Base-by-base conservation (phyloP, 2,113 vertebrate genomes). In the Malaclemys terrapin region DNA sequence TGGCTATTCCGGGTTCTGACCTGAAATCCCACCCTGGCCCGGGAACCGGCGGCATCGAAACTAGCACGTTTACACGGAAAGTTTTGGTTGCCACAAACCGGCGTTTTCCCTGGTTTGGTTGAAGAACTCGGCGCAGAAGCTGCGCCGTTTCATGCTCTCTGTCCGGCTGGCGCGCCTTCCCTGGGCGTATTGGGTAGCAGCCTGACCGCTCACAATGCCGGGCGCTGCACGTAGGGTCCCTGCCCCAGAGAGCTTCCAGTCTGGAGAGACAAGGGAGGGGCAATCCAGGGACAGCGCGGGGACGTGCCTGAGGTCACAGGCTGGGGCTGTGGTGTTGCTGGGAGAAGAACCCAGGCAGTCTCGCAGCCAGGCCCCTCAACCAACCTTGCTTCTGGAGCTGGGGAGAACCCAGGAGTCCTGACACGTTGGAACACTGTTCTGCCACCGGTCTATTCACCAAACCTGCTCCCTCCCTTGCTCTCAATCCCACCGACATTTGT, bases 161-260 rank as follows among this genome's bases (percentile, higher is more conserved):
- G 65, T 69, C 65, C 13, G 13, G 57, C 57, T 7, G 11, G 29
- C 3, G 5, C 12, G 7, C 65, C 65, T 69, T n/a, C 8, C 65
- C 8, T 19, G 65, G 13, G 31, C 17, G 16, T n/a, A 16, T 10
- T 20, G 65, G 16, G 16, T n/a, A 9, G 17, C 16, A 8, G 3
- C 16, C 35, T 2, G 17, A 10, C 4, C 35, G 2, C 65, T 38
- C 2, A 4, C 35, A 3, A 17, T 2, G 35, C 65, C 17, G 7
- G 65, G 65, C 4, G 16, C 65, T 69, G 65, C 19, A 35, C 14
- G 14, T 35, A 17, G 12, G 2, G 31, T 17, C 31, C 31, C 17
- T 69, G 62, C 14, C 35, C 31, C 62, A 19, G 35, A 65, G 31
- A 17, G 7, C 62, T 29, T 19, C 62, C 62, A 17, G 59, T 59